These are phyloP conservation scores for Teleogryllus occipitalis DNA, from an alignment of 1,140 invertebrate species.

Conservation along the genomic window DNA sequence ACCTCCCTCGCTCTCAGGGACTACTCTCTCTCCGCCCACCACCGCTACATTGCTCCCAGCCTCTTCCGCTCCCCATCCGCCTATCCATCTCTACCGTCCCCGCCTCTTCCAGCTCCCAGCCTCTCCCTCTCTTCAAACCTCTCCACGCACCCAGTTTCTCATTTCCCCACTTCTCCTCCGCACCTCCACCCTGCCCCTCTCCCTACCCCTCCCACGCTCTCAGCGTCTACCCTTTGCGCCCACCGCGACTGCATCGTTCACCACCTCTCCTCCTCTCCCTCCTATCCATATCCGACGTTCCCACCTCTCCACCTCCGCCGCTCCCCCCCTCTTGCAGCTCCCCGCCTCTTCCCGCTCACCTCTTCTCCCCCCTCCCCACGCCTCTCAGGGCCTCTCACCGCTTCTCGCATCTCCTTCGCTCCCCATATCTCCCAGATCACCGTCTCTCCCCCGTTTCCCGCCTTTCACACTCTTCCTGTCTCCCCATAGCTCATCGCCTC, in stretches of 20 bases:
- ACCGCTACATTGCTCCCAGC: neutral
- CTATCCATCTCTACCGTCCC: neutral
- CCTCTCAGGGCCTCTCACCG: neutral
- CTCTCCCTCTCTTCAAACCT: too few species aligned
- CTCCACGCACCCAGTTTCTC: too few species aligned
- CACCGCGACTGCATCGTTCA: neutral
- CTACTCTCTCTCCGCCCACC: neutral
- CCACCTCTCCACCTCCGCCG: too few species aligned
- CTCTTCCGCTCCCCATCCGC: neutral
- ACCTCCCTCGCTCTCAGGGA: neutral
- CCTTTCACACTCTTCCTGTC: too few species aligned
- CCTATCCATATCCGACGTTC: too few species aligned
- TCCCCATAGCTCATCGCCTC: too few species aligned
- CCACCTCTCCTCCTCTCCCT: neutral
- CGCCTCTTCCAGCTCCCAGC: neutral
- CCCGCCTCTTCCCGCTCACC: neutral
- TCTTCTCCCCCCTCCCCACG: too few species aligned
- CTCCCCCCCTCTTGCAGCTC: neutral
- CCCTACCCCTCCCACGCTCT: neutral
- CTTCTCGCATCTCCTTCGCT: neutral
- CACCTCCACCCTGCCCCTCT: too few species aligned
- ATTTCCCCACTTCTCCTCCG: too few species aligned
- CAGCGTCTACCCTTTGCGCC: neutral
- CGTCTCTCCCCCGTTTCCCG: neutral
- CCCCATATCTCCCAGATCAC: too few species aligned